Conservation (phyloP, 2,797 vertebrate species). For the Rhinella marina region DNA sequence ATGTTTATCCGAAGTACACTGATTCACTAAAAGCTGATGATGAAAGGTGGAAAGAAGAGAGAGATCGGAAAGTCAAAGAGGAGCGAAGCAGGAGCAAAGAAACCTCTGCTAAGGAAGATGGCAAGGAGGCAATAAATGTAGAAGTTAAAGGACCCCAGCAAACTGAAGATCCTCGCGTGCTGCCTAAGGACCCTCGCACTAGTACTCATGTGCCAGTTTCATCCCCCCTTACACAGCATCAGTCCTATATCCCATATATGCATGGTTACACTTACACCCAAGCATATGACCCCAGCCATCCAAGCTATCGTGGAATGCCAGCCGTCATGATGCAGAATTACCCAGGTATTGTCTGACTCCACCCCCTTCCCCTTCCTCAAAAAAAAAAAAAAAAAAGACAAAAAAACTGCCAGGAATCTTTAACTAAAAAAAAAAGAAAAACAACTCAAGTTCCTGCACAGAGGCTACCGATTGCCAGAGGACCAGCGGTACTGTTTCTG, state of each 20-base stretch:
- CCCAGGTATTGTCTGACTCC: slow-evolving; percentile 80
- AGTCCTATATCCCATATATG: slow-evolving; percentile 95
- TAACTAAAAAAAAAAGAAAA: no score
- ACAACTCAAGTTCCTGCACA: no score
- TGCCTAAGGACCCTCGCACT: slow-evolving; percentile 88
- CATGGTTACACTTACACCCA: slow-evolving; percentile 95
- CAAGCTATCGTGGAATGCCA: slow-evolving; percentile 91
- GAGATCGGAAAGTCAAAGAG: slow-evolving; percentile 85
- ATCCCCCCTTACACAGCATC: slow-evolving; percentile 90
- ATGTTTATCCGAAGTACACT: slow-evolving; percentile 87
- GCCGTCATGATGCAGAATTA: slow-evolving; percentile 98
- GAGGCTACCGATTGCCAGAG: no score
- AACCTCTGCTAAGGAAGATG: slow-evolving; percentile 83
- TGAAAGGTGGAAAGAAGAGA: slow-evolving; percentile 88
- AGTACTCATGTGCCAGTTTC: slow-evolving; percentile 90
- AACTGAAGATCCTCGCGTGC: slow-evolving; percentile 83
- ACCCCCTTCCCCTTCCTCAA: no score
- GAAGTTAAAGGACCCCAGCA: slow-evolving; percentile 78
- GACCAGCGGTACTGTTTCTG: no score
- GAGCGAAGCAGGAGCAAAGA: slow-evolving; percentile 85
- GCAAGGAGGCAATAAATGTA: slow-evolving; percentile 83
- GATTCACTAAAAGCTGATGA: slow-evolving; percentile 83
- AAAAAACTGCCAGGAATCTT: no score
- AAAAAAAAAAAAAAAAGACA: no score
- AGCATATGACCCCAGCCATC: slow-evolving; percentile 91